Conservation (phyloP, 2,797 vertebrate species). For the Rhodeus uyekii region DNA sequence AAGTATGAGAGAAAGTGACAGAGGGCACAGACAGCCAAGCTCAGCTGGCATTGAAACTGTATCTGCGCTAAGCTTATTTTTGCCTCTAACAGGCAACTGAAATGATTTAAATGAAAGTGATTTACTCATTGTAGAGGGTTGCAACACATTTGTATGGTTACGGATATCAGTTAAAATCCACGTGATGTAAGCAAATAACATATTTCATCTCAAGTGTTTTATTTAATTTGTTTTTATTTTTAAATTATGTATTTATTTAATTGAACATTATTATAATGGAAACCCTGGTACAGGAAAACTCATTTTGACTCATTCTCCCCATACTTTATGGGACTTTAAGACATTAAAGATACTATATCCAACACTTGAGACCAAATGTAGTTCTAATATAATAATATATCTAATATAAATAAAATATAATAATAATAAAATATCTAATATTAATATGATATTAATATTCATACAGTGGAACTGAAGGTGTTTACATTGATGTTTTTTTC, state of each 20-base stretch:
- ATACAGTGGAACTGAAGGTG: neutral
- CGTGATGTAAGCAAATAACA: neutral
- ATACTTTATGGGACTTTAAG: neutral
- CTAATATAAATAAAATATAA: no score
- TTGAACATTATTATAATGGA: neutral
- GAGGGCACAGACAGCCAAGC: no score
- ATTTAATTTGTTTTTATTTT: no score
- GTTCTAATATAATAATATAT: neutral
- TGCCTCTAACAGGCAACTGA: no score
- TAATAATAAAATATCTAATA: neutral
- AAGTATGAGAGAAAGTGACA: no score
- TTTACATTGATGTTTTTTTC: slow-evolving; percentile 1
- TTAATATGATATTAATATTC: neutral
- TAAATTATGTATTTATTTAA: no score
- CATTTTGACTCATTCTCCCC: neutral
- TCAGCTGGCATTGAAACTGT: no score
- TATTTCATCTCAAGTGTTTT: neutral
- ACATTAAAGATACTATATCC: neutral
- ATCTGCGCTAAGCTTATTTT: no score
- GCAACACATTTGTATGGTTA: neutral
- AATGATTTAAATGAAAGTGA: no score
- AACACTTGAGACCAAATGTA: neutral
- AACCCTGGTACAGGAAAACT: neutral
- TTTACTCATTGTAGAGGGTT: no score
- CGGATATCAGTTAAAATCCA: neutral